Base-by-base conservation (phyloP, 2,797 vertebrate species). In the Anableps anableps region DNA sequence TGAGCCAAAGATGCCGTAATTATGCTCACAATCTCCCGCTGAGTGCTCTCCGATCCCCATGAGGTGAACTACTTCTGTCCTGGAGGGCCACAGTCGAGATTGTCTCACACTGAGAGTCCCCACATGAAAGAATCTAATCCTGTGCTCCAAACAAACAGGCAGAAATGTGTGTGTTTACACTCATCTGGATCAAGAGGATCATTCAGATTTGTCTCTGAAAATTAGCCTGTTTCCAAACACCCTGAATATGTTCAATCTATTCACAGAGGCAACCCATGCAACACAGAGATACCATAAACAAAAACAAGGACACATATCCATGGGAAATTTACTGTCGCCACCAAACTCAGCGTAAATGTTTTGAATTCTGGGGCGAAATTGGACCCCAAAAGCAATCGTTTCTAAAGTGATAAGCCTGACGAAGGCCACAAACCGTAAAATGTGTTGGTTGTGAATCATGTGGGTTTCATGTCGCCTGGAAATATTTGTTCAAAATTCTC, bases 1-100 rank as follows among this genome's bases (percentile, higher is more conserved):
- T 94, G 92, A 93, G 87, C 87, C 88, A 90, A 93, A 92, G 91
- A 86, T 86, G 87, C 90, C 90, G 88, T 93, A 94, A 93, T 94
- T 93, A 93, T 51, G 77, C 81, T 87, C 87, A 38, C 87, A 81
- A 76, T 76, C 88, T 84, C 90, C 92, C 85, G 86, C 88, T 82
- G 86, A 87, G 86, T 29, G n/a, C 83, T 82, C 77, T 79, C 82
- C 77, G 31, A 83, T 81, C 88, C 83, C 83, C 72, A 38, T 14
- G 84, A 89, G 90, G 85, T 90, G 88, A 86, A 88, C 84, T 79
- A 50, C 83, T 91, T 88, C 86, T 78, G 84, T 91, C 86, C 89
- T 91, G 79, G 68, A 84, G 90, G 86, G 84, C 80, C 86, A 53
- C 80, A 88, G 90, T 31, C 31, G 80, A 81, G 60, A 77, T 60